Base-by-base conservation (phyloP, 2,888 invertebrate species). In the Epistrophella euchroma region DNA sequence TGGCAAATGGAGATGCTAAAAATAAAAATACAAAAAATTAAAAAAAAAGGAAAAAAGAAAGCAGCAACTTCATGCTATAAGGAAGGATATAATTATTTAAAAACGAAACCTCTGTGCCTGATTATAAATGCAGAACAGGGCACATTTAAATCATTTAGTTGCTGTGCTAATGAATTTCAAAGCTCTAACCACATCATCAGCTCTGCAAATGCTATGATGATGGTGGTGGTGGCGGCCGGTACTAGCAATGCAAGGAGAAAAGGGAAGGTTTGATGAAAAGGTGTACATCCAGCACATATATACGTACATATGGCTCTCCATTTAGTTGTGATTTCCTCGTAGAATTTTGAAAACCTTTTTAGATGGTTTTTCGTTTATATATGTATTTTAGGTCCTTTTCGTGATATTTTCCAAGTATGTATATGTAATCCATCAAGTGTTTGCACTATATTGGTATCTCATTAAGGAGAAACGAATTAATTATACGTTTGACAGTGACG, bases 181-280 rank as follows among this genome's bases (percentile, higher is more conserved):
- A 88, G 88, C 88, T 84, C 85, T 85, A 87, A 88, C 88, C 88
- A 88, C 88, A 88, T 88, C 88, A 87, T 88, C 88, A 88, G 88
- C 88, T 88, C 88, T 86, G 86, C 86, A 86, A 86, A 86, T 78
- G 86, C 71, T 86, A 47, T 13, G 74, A 40, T 1, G n/a, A 9
- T 19, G 32, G 5, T 17, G 11, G 35, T 6, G 7, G 32, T n/a
- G 15, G 28, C n/a, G 71, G 58, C 60, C 55, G 13, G 19, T 4
- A 55, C 17, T 76, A 58, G 64, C 70, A 77, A 52, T 25, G 52
- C 52, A 52, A 35, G 37, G 47, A n/a, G 15, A 7, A 45, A 58
- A 32, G n/a, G 43, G n/a, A 28, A 28, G 72, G 58, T 60, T 64
- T 25, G 11, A 47, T 74, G 45, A 60, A 45, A 58, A 28, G 64